Evolutionary conservation across 2,113 vertebrate genomes (phyloP).

Genomic region (Leucosticte australis): DNA sequence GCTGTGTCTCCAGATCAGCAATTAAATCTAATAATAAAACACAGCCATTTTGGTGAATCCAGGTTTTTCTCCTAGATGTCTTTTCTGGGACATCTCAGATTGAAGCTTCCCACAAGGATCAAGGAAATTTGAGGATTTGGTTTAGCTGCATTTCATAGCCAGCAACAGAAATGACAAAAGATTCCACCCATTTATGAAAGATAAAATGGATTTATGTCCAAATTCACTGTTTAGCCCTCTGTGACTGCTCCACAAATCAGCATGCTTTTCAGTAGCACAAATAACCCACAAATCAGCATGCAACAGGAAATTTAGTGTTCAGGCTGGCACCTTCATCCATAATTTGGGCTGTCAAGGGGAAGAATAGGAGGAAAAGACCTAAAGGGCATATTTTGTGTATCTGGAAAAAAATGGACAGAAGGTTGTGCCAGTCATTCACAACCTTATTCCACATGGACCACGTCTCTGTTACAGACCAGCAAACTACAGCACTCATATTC

Average conservation of each 20-base stretch:
- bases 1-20: background rate
- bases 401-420: background rate
- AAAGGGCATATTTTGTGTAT: slow-evolving; percentile 21
- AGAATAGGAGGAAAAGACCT: slow-evolving; percentile 51
- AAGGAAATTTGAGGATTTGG: background rate
- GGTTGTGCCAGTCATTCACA: slow-evolving; percentile 31
- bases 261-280: background rate
- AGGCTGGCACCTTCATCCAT: slow-evolving; percentile 26
- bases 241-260: background rate
- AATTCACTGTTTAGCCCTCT: background rate
- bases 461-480: background rate
- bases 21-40: background rate
- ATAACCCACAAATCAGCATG: slow-evolving; percentile 7
- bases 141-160: background rate
- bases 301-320: slow-evolving; percentile 24
- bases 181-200: background rate
- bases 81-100: background rate
- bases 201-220: background rate
- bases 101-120: background rate
- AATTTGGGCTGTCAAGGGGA: background rate
- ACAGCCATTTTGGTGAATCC: background rate
- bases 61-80: background rate
- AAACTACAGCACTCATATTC: background rate
- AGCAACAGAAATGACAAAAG: background rate
- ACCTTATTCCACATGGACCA: background rate